Evolutionary conservation across 1,140 invertebrate species (phyloP).

Genomic region (Drosophila arizonae): DNA sequence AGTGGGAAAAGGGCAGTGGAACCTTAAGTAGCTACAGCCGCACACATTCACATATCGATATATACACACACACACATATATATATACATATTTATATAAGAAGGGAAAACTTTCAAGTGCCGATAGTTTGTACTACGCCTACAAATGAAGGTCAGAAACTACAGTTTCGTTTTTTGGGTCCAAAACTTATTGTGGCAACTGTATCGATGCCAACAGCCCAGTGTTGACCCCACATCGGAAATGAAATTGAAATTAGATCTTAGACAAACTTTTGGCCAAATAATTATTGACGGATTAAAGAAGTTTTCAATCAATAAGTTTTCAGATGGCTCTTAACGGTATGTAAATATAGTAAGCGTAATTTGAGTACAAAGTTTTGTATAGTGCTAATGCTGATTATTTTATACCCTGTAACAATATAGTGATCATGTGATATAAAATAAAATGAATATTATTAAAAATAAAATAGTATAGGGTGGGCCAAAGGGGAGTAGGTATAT

Average conservation of each 20-base stretch:
- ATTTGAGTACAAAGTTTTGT: no score
- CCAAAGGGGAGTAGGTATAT: background rate
- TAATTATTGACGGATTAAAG: no score
- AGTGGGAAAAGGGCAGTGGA: background rate
- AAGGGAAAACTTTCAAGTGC: constrained; percentile 56
- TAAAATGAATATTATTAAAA: no score
- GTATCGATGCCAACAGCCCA: background rate
- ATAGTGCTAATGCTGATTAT: no score
- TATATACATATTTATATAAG: background rate
- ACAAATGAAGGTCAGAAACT: constrained; percentile 35
- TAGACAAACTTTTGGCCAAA: no score
- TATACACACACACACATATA: background rate
- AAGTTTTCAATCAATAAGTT: no score
- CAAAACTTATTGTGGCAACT: constrained; percentile 21
- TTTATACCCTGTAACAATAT: no score
- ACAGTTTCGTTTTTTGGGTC: background rate
- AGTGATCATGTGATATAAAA: no score
- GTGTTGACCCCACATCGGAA: background rate
- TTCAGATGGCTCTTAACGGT: no score
- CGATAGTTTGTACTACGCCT: constrained; percentile 14
- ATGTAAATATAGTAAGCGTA: no score
- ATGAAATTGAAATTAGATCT: no score
- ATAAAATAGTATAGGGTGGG: background rate
- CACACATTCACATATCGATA: background rate
- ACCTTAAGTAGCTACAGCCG: constrained; percentile 11